Evolutionary conservation across 1,140 invertebrate species (phyloP).

Genomic region (Drosophila arawakana): DNA sequence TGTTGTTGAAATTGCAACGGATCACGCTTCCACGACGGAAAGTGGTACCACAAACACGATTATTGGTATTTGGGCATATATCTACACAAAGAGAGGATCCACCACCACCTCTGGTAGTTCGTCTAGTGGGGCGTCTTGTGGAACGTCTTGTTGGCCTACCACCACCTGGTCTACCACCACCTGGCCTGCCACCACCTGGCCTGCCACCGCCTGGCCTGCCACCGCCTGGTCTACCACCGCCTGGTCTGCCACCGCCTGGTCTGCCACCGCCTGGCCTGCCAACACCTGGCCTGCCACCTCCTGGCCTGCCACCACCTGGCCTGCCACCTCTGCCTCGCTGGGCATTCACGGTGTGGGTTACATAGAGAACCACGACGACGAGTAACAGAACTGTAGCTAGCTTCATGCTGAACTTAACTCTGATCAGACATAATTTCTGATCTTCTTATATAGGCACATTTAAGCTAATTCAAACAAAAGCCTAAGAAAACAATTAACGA

Average conservation of each 20-base stretch:
- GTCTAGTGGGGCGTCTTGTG: background rate
- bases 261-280: too few relatives aligned
- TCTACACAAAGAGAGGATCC: background rate
- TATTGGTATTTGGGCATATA: background rate
- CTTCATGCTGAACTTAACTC: too few relatives aligned
- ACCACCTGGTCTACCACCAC: too few relatives aligned
- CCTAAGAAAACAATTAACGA: background rate
- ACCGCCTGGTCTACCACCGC: too few relatives aligned
- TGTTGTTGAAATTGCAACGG: constrained; percentile 4
- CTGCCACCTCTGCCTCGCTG: background rate
- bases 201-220: too few relatives aligned
- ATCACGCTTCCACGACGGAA: background rate
- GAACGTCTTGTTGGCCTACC: background rate
- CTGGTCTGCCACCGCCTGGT: background rate
- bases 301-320: too few relatives aligned
- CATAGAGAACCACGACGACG: too few relatives aligned
- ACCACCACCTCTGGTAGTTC: background rate
- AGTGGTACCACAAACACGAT: constrained; percentile 3
- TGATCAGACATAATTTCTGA: too few relatives aligned
- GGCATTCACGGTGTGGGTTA: too few relatives aligned
- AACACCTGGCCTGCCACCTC: too few relatives aligned
- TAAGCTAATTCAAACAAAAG: background rate
- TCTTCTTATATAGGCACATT: constrained; percentile 1
- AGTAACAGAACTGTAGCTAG: too few relatives aligned
- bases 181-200: too few relatives aligned